Evolutionary conservation across 2,113 vertebrate genomes (phyloP), one percentile per base, ranked within the genome.

Genomic region (Pitta sordida): DNA sequence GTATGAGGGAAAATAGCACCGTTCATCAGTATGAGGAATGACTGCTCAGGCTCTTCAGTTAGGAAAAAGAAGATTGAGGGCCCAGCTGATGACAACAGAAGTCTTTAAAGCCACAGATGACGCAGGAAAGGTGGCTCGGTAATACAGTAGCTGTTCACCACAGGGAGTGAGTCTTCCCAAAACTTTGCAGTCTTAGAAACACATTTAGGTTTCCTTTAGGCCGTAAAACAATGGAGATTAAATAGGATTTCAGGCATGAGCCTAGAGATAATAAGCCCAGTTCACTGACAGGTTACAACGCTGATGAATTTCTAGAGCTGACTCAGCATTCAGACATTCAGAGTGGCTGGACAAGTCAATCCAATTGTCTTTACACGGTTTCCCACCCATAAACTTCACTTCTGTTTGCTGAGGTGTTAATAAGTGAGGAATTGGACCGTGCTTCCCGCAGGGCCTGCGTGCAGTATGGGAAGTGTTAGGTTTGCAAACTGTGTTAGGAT

Each of bases 101-200:
- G 11, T 53, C 58, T 82, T 84, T 55, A 67, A 94, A 93, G 41
- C 17, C 19, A 48, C 14, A 24, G 26, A 15, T 82, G 49, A 39
- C 53, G 30, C 30, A 36, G 44, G 24, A 70, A 56, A 63, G 4
- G 20, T 59, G 46, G 6, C 43, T 39, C 30, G 11, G 24, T 27
- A 39, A 10, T 17, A n/a, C n/a, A n/a, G n/a, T n/a, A 78, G 30
- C 24, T 11, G 11, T 19, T 91, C 56, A 48, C 43, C n/a, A 14
- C 0, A 82, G 43, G 11, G 29, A 82, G 27, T 0, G 0, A 59
- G 46, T 48, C 21, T 74, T 43, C 34, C 39, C 48, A 21, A 29
- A 1, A 5, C 63, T 27, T 9, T 39, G 6, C 44, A n/a, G 23
- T 36, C 39, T 70, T 78, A 27, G 26, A 52, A 76, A 43, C 23